Conservation (phyloP, 1,140 invertebrate genomes). For the Acyrthosiphon pisum region DNA sequence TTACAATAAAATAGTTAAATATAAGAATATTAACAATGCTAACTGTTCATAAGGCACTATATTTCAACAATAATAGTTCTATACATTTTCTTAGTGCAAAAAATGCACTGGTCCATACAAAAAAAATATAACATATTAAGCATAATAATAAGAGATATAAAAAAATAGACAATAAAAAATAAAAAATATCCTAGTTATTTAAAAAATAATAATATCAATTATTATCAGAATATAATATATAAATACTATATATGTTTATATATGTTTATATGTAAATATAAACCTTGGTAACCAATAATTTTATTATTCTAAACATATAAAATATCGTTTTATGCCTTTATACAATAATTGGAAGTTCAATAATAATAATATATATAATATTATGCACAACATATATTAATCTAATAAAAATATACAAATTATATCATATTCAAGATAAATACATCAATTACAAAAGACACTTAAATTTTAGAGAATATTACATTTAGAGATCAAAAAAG, state of each 20-base stretch:
- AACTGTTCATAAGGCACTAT: constrained; percentile 41
- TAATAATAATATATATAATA: constrained; percentile 1
- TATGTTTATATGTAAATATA: not conserved
- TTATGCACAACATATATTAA: not conserved
- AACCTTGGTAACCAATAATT: constrained; percentile 54
- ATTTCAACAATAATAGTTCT: constrained; percentile 43
- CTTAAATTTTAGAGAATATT: constrained; percentile 39
- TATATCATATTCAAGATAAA: not conserved
- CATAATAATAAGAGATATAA: constrained; percentile 34
- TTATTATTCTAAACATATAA: constrained; percentile 33
- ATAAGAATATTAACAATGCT: not conserved
- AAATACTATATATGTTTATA: not conserved
- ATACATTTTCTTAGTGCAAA: constrained; percentile 4
- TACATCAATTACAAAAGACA: constrained; percentile 36
- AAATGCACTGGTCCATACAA: constrained; percentile 33
- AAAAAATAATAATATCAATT: constrained; percentile 31
- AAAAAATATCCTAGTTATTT: constrained; percentile 20
- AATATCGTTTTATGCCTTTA: not conserved
- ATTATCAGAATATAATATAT: constrained; percentile 31
- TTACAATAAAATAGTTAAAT: not conserved
- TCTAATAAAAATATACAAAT: not conserved
- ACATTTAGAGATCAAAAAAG: constrained; percentile 44
- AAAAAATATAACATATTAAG: constrained; percentile 15
- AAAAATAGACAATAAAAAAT: constrained; percentile 35
- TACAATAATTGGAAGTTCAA: constrained; percentile 6